Conservation (phyloP, 2,113 vertebrate species). For the Actenoides lindsayi region DNA sequence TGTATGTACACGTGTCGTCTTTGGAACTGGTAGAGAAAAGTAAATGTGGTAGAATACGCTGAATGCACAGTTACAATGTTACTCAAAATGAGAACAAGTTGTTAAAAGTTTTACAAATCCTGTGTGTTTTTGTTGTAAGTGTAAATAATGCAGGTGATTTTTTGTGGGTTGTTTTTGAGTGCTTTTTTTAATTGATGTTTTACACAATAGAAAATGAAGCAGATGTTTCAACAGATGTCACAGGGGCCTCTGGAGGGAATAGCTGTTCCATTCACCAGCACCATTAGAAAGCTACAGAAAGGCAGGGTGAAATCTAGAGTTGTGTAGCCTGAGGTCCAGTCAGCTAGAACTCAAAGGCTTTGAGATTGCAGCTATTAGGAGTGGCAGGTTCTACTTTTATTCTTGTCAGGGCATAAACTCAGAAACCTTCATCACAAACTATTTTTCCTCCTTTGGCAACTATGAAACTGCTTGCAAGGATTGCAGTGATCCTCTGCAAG, state of each 20-base stretch:
- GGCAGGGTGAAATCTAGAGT: neutral
- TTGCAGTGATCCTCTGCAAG: neutral
- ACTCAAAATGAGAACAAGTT: slow-evolving; percentile 34
- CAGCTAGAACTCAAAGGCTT: slow-evolving; percentile 13
- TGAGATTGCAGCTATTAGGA: neutral
- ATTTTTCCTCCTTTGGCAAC: neutral
- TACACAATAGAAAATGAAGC: slow-evolving; percentile 40
- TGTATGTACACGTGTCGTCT: neutral
- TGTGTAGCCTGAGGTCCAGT: slow-evolving; percentile 8
- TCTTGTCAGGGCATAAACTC: neutral
- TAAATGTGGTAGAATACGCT: neutral
- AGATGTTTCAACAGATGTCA: slow-evolving; percentile 74
- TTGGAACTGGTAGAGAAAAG: slow-evolving; percentile 31
- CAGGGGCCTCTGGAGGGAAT: slow-evolving; percentile 42
- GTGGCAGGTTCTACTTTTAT: neutral
- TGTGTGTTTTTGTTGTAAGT: neutral
- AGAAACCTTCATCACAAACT: neutral
- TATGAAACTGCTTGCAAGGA: neutral
- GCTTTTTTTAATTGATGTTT: slow-evolving; percentile 22
- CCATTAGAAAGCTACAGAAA: slow-evolving; percentile 1
- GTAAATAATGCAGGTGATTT: neutral
- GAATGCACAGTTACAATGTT: neutral
- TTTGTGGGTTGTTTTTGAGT: slow-evolving; percentile 26
- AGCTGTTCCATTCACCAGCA: neutral
- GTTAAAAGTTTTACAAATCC: slow-evolving; percentile 39